phyloP scores from a whole-genome alignment of 2,113 vertebrate species.

The Phaethon lepturus region DNA sequence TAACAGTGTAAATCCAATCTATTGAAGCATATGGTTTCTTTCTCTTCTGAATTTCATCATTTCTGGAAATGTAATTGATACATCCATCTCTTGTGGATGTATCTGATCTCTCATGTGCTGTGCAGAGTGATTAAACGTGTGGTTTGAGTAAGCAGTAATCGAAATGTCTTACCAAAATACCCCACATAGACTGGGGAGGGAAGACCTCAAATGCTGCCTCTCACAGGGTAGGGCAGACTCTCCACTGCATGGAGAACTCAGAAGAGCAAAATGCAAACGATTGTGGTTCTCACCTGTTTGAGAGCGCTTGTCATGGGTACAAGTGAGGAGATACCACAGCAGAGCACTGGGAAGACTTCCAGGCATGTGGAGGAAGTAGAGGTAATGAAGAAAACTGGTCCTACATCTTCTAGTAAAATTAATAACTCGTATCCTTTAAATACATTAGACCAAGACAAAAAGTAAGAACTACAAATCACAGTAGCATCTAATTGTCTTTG shows the following conservation, averaged over 20 bases:
- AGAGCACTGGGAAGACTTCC: not conserved
- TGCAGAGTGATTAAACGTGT: not conserved
- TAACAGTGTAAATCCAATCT: not conserved
- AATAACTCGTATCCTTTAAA: not conserved
- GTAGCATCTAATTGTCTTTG: not conserved
- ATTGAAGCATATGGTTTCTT: not conserved
- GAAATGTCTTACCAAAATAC: not conserved
- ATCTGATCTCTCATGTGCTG: not conserved
- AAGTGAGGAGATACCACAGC: not conserved
- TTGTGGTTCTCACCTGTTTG: not conserved
- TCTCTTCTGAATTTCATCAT: not conserved
- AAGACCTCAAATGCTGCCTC: not conserved
- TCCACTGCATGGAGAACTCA: not conserved
- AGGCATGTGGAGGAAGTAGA: not conserved
- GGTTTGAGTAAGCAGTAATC: not conserved
- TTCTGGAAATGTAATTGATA: not conserved
- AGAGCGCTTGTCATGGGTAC: not conserved
- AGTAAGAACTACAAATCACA: not conserved
- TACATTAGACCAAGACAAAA: not conserved
- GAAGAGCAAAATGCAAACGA: not conserved
- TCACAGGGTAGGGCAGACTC: not conserved
- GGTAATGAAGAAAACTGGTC: not conserved
- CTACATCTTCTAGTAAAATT: not conserved
- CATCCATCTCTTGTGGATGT: not conserved
- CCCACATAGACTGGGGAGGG: not conserved